phyloP scores from a whole-genome alignment of 2,113 vertebrate species.

The Scomber scombrus region DNA sequence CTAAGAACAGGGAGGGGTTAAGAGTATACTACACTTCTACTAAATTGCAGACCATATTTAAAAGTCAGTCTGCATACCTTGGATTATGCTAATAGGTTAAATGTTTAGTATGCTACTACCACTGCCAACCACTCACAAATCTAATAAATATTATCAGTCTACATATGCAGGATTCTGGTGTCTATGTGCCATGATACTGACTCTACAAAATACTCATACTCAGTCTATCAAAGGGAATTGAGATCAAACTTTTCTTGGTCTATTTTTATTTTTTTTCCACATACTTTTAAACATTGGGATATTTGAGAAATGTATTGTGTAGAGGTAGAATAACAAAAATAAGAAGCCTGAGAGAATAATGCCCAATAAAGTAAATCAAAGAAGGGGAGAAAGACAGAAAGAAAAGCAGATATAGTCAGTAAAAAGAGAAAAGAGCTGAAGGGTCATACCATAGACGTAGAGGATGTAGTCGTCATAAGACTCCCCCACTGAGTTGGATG shows the following conservation, averaged over 20 bases:
- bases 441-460: constrained; percentile 94
- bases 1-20: neutral
- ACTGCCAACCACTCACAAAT: constrained; percentile 3
- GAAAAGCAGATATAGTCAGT: neutral
- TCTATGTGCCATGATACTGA: neutral
- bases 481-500: constrained; percentile 93
- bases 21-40: neutral
- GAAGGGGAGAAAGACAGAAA: neutral
- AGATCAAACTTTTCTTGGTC: neutral
- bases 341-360: no score
- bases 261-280: neutral
- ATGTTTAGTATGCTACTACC: constrained; percentile 22
- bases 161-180: constrained; percentile 14
- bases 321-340: no score
- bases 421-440: neutral
- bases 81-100: neutral
- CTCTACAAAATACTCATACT: no score
- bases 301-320: no score
- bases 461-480: constrained; percentile 96
- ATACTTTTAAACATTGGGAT: neutral
- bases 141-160: constrained; percentile 17
- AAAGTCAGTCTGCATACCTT: constrained; percentile 10
- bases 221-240: no score
- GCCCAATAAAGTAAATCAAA: neutral
- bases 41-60: constrained; percentile 10